Conservation (phyloP, 2,888 invertebrate genomes). For the Cataglyphis rosenhaueri region DNA sequence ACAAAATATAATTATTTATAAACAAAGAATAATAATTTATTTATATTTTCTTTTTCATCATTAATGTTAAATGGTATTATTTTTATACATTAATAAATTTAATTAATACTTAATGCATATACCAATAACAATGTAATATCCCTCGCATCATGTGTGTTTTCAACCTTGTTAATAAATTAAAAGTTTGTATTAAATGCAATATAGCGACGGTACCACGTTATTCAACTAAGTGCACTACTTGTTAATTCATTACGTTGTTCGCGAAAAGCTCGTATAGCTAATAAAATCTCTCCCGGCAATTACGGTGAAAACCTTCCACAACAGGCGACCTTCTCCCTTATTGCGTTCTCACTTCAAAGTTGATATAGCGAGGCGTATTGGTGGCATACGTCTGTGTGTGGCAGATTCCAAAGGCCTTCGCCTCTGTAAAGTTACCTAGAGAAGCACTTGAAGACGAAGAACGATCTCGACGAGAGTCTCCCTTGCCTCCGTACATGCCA, state of each 20-base stretch:
- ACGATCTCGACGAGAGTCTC: slow-evolving; percentile 46
- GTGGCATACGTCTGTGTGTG: neutral
- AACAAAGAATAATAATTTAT: neutral
- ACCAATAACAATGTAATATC: neutral
- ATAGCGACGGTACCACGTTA: neutral
- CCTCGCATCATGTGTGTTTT: neutral
- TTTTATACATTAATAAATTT: neutral
- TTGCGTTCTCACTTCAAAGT: slow-evolving; percentile 42
- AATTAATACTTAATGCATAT: neutral
- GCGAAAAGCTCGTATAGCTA: slow-evolving; percentile 45
- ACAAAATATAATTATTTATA: neutral
- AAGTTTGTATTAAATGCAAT: neutral
- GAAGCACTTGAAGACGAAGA: slow-evolving; percentile 54
- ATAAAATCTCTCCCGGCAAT: slow-evolving; percentile 53
- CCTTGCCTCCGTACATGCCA: slow-evolving; percentile 37
- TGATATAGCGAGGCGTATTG: slow-evolving; percentile 9
- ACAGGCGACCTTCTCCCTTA: slow-evolving; percentile 2
- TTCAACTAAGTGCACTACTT: slow-evolving; percentile 33
- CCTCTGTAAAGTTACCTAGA: slow-evolving; percentile 39
- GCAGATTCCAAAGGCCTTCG: slow-evolving; percentile 24
- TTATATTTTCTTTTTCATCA: neutral
- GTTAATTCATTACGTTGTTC: slow-evolving; percentile 47
- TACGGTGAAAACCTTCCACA: slow-evolving; percentile 47
- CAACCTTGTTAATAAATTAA: slow-evolving; percentile 9
- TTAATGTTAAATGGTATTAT: neutral